Evolutionary conservation across 2,888 invertebrate species (phyloP), one percentile per base, ranked within the genome.

Genomic region (Oscheius sp.): DNA sequence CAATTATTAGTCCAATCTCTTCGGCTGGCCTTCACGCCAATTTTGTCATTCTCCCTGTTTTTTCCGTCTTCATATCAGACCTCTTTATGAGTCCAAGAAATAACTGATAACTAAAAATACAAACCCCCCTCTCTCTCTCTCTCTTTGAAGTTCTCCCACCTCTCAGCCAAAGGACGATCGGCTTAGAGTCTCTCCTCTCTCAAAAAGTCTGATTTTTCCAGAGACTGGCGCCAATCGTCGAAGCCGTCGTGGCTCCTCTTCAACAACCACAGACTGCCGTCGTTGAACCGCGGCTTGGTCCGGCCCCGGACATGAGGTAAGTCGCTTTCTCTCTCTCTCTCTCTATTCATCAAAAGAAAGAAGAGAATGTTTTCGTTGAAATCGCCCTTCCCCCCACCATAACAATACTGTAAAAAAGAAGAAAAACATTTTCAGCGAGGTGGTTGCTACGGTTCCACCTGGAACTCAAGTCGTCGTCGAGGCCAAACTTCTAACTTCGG

Each of bases 401-500:
- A 48, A 48, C 48, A 48, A 42, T 42, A 42, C 42, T 17, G 42
- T 42, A n/a, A 42, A 42, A 42, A 42, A 42, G 17, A 12, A 17
- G 17, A 42, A 12, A 42, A 34, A 12, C 25, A 10, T 31, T 65
- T 70, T 46, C 63, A 74, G 74, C 52, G 74, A 74, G 31, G 69
- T 66, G 27, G 71, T 74, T 17, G 69, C 74, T 12, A 74, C 75
- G 37, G 78, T 85, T 67, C 85, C 85, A 37, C 82, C 82, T 39
- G 85, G 85, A 37, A 84, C 85, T 15, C 82, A 85, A 73, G 83
- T 85, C 66, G 83, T 85, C 53, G 78, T 85, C 39, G 84, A 84
- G 69, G 82, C 85, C n/a, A 78, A 83, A 34, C 69, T 85, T 17
- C 79, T 84, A 63, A 85, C 84, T 17, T 85, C 82, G 8, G 85